A percentile compares a stretch with the other conserved stretches of the same genome.
Conservation (phyloP, 1,140 invertebrate genomes). For the Dendroctonus ponderosae region DNA sequence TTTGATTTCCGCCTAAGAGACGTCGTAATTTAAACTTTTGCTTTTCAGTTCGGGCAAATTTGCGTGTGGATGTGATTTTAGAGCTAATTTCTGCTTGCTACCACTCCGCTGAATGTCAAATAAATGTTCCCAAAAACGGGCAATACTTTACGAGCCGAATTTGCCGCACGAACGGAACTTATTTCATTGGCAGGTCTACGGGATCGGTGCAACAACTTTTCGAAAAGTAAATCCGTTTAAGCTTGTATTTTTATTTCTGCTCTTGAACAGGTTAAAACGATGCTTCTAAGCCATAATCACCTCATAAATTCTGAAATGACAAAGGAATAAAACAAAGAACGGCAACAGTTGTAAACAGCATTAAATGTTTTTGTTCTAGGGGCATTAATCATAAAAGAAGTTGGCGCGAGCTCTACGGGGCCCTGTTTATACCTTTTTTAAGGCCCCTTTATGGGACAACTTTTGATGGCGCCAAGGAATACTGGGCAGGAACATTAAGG, state of each 20-base stretch:
- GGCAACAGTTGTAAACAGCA: constrained; percentile 24
- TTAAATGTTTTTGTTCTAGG: constrained; percentile 18
- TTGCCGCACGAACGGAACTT: too few species aligned
- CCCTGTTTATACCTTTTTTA: constrained; percentile 14
- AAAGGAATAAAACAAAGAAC: constrained; percentile 20
- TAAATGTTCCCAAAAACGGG: too few species aligned
- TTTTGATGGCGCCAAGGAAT: constrained; percentile 1
- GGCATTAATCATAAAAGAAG: constrained; percentile 23
- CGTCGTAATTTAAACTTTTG: neutral
- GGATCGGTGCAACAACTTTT: too few species aligned
- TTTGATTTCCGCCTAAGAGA: constrained; percentile 7
- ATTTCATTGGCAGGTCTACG: too few species aligned
- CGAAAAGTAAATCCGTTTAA: neutral
- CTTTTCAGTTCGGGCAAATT: too few species aligned
- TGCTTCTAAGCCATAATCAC: constrained; percentile 13
- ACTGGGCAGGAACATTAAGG: neutral
- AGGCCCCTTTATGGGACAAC: constrained; percentile 3
- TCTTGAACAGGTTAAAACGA: too few species aligned
- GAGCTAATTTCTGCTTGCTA: too few species aligned
- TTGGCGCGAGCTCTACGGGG: constrained; percentile 3
- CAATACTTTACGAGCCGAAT: too few species aligned
- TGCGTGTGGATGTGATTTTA: too few species aligned
- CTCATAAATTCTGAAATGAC: constrained; percentile 16
- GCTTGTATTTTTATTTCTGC: constrained; percentile 4
- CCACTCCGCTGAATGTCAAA: too few species aligned